Evolutionary conservation across 2,797 vertebrate genomes (phyloP).

Genomic region (Pipistrellus kuhlii): DNA sequence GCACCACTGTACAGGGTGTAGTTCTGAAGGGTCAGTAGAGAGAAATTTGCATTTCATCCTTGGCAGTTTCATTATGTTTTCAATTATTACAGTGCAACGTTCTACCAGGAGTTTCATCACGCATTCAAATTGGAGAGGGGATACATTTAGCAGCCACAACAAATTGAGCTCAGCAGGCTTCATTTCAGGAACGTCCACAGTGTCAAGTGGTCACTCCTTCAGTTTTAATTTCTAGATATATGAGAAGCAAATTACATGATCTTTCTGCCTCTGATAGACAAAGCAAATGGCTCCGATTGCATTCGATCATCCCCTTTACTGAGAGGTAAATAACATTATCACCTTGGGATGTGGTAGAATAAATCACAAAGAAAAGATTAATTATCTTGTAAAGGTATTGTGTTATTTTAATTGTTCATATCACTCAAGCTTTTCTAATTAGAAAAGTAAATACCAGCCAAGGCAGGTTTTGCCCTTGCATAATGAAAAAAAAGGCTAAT

Average conservation of each 20-base stretch:
- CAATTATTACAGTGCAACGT: slow-evolving; percentile 75
- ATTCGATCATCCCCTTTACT: slow-evolving; percentile 79
- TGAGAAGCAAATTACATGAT: slow-evolving; percentile 85
- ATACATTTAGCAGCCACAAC: slow-evolving; percentile 84
- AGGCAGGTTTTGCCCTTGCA: slow-evolving; percentile 67
- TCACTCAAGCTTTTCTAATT: slow-evolving; percentile 82
- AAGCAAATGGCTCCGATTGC: slow-evolving; percentile 82
- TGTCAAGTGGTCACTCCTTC: slow-evolving; percentile 87
- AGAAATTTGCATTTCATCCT: slow-evolving; percentile 68
- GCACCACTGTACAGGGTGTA: too few relatives aligned
- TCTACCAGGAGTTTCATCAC: slow-evolving; percentile 83
- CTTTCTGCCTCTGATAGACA: slow-evolving; percentile 81
- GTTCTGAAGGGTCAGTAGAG: slow-evolving; percentile 69
- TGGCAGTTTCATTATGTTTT: slow-evolving; percentile 79
- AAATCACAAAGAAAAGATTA: slow-evolving; percentile 82
- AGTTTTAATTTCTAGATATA: slow-evolving; percentile 86
- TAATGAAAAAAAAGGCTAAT: slow-evolving; percentile 52
- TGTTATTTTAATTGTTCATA: slow-evolving; percentile 80
- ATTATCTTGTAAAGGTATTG: slow-evolving; percentile 80
- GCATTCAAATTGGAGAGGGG: slow-evolving; percentile 81
- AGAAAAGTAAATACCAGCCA: slow-evolving; percentile 81
- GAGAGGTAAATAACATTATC: slow-evolving; percentile 84
- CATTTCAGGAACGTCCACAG: slow-evolving; percentile 83
- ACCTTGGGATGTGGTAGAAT: slow-evolving; percentile 68
- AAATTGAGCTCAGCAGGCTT: slow-evolving; percentile 85